Evolutionary conservation across 2,113 vertebrate species (phyloP).

Genomic region (Oreochromis spilurus): DNA sequence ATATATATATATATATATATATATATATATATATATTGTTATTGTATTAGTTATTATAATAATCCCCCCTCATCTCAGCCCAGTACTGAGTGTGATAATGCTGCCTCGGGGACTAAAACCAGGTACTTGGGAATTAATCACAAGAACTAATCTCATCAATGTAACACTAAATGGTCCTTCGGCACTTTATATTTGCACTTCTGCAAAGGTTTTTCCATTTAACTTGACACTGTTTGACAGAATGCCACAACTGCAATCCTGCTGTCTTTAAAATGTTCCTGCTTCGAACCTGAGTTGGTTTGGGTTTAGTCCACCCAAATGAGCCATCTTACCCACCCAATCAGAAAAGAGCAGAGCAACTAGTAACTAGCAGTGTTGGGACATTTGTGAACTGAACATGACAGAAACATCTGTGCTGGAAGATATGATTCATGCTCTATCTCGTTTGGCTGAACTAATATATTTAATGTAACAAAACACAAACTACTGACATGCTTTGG

Average conservation of each 20-base stretch:
- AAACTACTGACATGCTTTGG: not conserved
- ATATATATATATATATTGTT: not conserved
- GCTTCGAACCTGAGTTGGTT: not conserved
- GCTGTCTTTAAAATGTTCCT: not conserved
- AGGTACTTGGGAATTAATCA: not conserved
- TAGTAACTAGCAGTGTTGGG: not conserved
- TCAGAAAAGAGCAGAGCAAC: not conserved
- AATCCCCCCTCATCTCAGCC: not conserved
- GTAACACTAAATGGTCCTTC: not conserved
- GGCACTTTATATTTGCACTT: not conserved
- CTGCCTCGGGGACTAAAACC: not conserved
- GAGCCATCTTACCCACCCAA: not conserved
- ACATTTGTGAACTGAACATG: not conserved
- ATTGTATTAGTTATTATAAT: not conserved
- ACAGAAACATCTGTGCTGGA: not conserved
- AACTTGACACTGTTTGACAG: not conserved
- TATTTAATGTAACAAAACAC: not conserved
- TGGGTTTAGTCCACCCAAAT: not conserved
- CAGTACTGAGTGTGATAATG: not conserved
- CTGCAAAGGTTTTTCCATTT: not conserved
- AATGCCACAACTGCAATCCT: not conserved
- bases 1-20: not conserved
- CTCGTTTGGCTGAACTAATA: not conserved
- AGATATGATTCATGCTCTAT: not conserved
- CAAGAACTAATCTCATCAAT: not conserved